Evolutionary conservation across 1,140 invertebrate genomes (phyloP), one percentile per base, ranked within the genome.

Genomic region (Papilio polyxenes): DNA sequence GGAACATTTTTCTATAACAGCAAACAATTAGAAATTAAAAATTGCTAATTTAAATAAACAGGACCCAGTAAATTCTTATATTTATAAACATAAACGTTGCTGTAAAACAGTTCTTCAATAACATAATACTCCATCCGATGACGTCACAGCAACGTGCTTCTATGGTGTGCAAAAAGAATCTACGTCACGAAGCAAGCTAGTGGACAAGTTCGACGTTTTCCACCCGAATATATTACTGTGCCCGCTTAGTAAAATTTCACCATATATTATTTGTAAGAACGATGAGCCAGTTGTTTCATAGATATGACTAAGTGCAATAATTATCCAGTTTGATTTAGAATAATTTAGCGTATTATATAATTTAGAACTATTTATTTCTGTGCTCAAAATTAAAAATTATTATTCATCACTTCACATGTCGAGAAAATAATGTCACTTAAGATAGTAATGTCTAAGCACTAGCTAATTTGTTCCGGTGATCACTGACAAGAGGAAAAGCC

Each of bases 311-410:
- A 65, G 83, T 83, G 80, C 80, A 76, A 80, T 84, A 82, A 74
- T 49, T 79, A 79, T 79, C 31, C 49, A 78, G 44, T 59, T 79
- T 65, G 40, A 59, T 62, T 48, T 75, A 82, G 65, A 75, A 78
- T 81, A 83, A 81, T 80, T 76, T 81, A 83, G 75, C 77, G 13
- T 79, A 72, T 72, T 72, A 72, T 37, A 15, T 72, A 62, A 79
- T 53, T 59, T 79, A 62, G 62, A 15, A 40, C 23, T 85, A 85
- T 85, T 83, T 83, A 83, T 83, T 80, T 80, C 80, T 76, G 80
- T 82, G 77, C 74, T 82, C 82, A 82, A 83, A 81, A 72, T 65
- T 37, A 62, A 62, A 23, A 69, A 72, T 37, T 72, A 13, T 72
- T 37, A 15, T 40, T 1, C 20, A 65, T 20, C 8, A 5, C 17